Percentiles rank a stretch among this genome's conserved stretches.
Conservation (phyloP, 2,888 invertebrate genomes). For the Sicus ferrugineus region DNA sequence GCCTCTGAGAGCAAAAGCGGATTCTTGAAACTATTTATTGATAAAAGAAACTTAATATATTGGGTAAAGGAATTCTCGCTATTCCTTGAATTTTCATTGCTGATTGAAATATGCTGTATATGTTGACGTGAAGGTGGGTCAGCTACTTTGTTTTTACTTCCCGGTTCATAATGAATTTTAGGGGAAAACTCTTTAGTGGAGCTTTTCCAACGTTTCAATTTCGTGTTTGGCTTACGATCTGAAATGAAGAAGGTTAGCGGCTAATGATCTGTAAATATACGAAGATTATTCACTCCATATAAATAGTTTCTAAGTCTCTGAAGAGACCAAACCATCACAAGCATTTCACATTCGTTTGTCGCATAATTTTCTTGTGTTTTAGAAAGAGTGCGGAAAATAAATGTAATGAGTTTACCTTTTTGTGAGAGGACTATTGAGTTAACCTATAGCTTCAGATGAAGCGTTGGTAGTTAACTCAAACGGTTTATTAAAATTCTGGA, state of each 20-base stretch:
- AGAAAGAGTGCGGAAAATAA: background rate
- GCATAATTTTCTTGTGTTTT: background rate
- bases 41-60: too few relatives aligned
- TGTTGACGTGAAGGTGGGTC: too few relatives aligned
- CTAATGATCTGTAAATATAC: constrained; percentile 7
- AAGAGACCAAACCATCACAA: constrained; percentile 2
- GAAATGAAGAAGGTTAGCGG: constrained; percentile 8
- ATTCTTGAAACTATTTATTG: too few relatives aligned
- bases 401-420: background rate
- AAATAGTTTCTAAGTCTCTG: constrained; percentile 3
- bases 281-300: background rate
- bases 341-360: background rate
- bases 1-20: too few relatives aligned
- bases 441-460: background rate
- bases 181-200: constrained; percentile 1
- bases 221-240: constrained; percentile 5
- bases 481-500: background rate
- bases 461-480: constrained; percentile 4
- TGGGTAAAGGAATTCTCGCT: too few relatives aligned
- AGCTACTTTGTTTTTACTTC: too few relatives aligned
- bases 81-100: too few relatives aligned
- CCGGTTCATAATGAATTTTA: background rate
- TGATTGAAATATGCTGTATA: too few relatives aligned
- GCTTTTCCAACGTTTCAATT: constrained; percentile 9
- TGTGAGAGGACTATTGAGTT: constrained; percentile 8